Evolutionary conservation across 2,888 invertebrate genomes (phyloP).

Genomic region (Hirtodrosophila cameraria): DNA sequence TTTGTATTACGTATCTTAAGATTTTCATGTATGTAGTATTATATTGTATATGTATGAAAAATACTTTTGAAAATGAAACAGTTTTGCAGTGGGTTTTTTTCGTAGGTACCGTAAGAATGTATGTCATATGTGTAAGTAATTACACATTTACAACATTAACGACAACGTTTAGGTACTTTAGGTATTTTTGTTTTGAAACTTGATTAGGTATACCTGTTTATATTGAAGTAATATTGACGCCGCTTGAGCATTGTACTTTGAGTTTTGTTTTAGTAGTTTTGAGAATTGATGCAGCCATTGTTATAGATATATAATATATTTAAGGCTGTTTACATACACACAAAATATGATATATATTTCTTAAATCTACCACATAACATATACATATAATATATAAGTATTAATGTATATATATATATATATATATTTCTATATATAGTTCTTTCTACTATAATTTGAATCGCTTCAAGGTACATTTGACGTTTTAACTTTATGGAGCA

Average conservation of each 20-base stretch:
- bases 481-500: conserved; percentile 52
- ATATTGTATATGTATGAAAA: neutral
- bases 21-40: conserved; percentile 1
- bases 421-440: conserved; percentile 20
- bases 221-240: conserved; percentile 41
- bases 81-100: conserved; percentile 22
- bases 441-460: conserved; percentile 33
- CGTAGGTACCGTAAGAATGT: conserved; percentile 44
- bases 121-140: neutral
- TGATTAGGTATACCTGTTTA: conserved; percentile 6
- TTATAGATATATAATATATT: conserved; percentile 19
- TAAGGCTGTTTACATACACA: conserved; percentile 16
- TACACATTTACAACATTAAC: neutral
- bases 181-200: conserved; percentile 30
- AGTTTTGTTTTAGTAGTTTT: conserved; percentile 56
- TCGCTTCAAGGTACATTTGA: conserved; percentile 75
- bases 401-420: conserved; percentile 8
- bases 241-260: conserved; percentile 66
- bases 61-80: conserved; percentile 22
- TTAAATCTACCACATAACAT: conserved; percentile 20
- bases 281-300: conserved; percentile 50
- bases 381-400: conserved; percentile 4
- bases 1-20: conserved; percentile 39
- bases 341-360: conserved; percentile 5
- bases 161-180: conserved; percentile 39